These are phyloP conservation scores for Rhinoptilus africanus DNA, from an alignment of 2,113 vertebrate species.

Conservation along the genomic window DNA sequence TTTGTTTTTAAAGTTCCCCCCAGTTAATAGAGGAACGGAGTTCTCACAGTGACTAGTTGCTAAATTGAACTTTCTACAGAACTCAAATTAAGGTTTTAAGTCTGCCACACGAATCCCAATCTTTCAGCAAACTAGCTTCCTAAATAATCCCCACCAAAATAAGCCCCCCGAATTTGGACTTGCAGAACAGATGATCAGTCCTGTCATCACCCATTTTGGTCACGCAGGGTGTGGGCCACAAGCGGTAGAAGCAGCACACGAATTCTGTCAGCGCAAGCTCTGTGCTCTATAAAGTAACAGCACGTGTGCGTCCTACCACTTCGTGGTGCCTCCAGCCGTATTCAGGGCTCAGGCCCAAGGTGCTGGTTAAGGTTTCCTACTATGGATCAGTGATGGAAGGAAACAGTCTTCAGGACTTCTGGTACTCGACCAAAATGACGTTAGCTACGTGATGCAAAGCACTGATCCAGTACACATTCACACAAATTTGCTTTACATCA, in stretches of 20 bases:
- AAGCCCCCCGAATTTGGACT: background rate
- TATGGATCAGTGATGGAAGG: background rate
- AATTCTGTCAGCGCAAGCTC: background rate
- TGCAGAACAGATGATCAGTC: background rate
- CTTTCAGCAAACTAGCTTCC: background rate
- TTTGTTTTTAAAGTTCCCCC: constrained; percentile 39
- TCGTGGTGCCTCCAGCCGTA: rapidly evolving
- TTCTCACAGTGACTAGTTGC: constrained; percentile 23
- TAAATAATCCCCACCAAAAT: background rate
- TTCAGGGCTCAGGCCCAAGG: background rate
- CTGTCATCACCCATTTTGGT: background rate
- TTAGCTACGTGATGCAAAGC: background rate
- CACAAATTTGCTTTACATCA: background rate
- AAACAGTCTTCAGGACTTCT: background rate
- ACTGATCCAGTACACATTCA: background rate
- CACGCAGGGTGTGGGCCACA: background rate
- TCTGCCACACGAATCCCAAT: background rate
- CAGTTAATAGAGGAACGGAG: constrained; percentile 24
- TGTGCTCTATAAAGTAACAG: background rate
- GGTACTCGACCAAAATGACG: background rate
- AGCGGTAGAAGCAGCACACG: background rate
- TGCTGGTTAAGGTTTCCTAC: background rate
- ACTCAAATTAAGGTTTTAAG: background rate
- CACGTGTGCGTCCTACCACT: rapidly evolving
- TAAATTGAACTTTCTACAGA: constrained; percentile 25